phyloP scores from a whole-genome alignment of 2,797 vertebrate species.

The Gila robusta region DNA sequence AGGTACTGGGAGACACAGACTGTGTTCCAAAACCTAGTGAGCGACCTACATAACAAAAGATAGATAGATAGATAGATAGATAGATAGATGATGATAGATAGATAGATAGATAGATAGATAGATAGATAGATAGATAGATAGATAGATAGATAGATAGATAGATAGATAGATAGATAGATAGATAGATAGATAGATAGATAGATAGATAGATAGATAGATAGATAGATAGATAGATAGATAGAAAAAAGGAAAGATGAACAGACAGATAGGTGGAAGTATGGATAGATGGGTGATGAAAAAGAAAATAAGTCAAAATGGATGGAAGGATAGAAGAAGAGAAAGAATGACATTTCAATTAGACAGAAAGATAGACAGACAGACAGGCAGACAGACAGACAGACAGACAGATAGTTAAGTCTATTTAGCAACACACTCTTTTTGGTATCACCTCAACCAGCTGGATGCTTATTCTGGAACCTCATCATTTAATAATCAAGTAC shows the following conservation, averaged over 20 bases:
- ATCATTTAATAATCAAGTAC: background rate
- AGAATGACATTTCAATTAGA: no score
- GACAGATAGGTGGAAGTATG: no score
- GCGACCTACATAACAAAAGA: background rate
- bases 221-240: no score
- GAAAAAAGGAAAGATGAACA: no score
- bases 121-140: background rate
- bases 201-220: no score
- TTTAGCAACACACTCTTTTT: background rate
- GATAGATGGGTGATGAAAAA: no score
- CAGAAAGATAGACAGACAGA: no score
- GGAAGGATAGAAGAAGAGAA: no score
- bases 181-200: no score
- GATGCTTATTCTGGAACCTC: background rate
- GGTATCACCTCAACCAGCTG: background rate
- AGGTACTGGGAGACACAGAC: background rate
- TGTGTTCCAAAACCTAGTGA: background rate
- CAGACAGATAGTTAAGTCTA: background rate
- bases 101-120: background rate
- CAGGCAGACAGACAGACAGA: background rate
- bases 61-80: background rate
- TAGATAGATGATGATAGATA: background rate
- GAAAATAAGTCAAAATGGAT: no score
- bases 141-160: no score
- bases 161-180: no score